Conservation (phyloP, 2,888 invertebrate species). For the Hipparchia semele region DNA sequence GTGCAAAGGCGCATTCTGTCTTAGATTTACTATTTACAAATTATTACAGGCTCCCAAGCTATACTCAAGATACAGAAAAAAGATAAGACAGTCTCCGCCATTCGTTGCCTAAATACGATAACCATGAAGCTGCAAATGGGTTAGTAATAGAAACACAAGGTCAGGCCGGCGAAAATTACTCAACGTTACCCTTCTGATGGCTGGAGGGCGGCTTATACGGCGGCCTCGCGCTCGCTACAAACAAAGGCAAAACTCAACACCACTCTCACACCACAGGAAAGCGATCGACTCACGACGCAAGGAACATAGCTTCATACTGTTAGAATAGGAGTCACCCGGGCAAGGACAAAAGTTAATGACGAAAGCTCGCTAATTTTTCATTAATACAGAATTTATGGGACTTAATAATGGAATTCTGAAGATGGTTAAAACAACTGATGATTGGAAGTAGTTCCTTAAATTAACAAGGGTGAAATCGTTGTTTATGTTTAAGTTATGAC, state of each 20-base stretch:
- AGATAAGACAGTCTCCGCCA: slow-evolving; percentile 67
- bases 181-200: slow-evolving; percentile 79
- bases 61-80: slow-evolving; percentile 21
- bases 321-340: slow-evolving; percentile 40
- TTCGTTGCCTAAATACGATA: slow-evolving; percentile 71
- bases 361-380: slow-evolving; percentile 31
- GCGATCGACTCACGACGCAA: slow-evolving; percentile 17
- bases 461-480: neutral
- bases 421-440: slow-evolving; percentile 14
- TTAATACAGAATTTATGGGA: slow-evolving; percentile 12
- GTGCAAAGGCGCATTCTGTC: slow-evolving; percentile 53
- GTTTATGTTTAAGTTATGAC: neutral
- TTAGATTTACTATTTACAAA: slow-evolving; percentile 55
- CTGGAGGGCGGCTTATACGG: slow-evolving; percentile 73
- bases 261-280: slow-evolving; percentile 61
- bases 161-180: slow-evolving; percentile 60
- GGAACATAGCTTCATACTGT: slow-evolving; percentile 22
- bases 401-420: neutral
- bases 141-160: slow-evolving; percentile 68
- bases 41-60: slow-evolving; percentile 37
- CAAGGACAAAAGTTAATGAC: slow-evolving; percentile 40
- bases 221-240: slow-evolving; percentile 74
- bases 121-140: slow-evolving; percentile 65
- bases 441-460: slow-evolving; percentile 9
- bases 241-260: slow-evolving; percentile 78